phyloP scores from a whole-genome alignment of 2,113 vertebrate species.

The Microtus ochrogaster region DNA sequence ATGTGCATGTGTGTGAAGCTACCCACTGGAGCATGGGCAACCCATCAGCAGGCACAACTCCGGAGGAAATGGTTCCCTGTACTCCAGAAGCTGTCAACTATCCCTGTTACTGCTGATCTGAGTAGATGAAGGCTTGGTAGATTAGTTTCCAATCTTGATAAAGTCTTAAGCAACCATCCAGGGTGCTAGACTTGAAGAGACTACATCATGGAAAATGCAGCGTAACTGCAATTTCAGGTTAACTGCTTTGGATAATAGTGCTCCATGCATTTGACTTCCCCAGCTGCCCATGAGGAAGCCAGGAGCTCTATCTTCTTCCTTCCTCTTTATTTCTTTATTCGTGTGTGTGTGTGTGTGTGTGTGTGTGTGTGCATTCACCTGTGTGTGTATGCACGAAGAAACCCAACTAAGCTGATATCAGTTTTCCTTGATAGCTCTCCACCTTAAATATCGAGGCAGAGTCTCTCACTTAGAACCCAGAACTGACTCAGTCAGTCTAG shows the following conservation, averaged over 20 bases:
- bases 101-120: neutral
- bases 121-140: neutral
- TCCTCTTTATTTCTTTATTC: too few relatives aligned
- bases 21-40: neutral
- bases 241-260: neutral
- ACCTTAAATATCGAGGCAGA: neutral
- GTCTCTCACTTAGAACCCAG: neutral
- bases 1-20: neutral
- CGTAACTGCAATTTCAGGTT: neutral
- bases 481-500: neutral
- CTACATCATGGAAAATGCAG: neutral
- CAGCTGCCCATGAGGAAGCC: neutral
- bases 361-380: too few relatives aligned
- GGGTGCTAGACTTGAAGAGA: neutral
- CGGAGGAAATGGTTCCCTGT: neutral
- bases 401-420: neutral
- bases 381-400: neutral
- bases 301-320: neutral
- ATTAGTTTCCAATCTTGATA: neutral
- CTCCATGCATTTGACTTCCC: neutral
- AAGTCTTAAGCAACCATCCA: neutral
- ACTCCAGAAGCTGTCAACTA: neutral
- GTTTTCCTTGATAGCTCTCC: neutral
- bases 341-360: neutral
- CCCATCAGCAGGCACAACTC: neutral